Evolutionary conservation across 2,888 invertebrate species (phyloP).

Genomic region (Mylabris sibirica): DNA sequence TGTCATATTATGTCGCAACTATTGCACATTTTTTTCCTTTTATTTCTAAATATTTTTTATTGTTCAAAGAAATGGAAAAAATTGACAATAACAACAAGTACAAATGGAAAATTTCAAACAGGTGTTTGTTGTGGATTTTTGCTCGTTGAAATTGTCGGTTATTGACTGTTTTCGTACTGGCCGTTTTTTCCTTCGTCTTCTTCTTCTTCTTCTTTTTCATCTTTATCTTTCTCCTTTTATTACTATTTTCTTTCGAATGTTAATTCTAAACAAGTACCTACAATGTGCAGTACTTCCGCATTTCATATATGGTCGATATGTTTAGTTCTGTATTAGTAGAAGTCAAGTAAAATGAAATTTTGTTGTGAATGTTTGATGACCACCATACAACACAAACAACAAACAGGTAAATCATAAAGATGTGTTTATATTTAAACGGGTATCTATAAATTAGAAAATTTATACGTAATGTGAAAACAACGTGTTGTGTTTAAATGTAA

Average conservation of each 20-base stretch:
- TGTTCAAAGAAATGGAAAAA: too few species aligned
- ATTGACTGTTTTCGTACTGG: neutral
- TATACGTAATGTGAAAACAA: constrained; percentile 17
- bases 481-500: constrained; percentile 13
- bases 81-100: neutral
- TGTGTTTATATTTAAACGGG: neutral
- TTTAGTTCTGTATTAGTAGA: constrained; percentile 6
- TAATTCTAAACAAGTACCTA: constrained; percentile 10
- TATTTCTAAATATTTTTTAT: neutral
- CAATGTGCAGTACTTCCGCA: neutral
- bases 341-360: constrained; percentile 9
- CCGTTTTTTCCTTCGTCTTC: neutral
- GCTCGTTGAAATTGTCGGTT: neutral
- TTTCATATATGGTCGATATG: constrained; percentile 5
- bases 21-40: constrained; percentile 5
- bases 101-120: constrained; percentile 2
- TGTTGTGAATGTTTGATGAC: constrained; percentile 13
- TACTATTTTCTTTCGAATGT: neutral
- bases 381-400: neutral
- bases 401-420: neutral
- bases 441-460: constrained; percentile 5
- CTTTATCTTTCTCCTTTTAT: neutral
- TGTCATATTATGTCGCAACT: constrained; percentile 39
- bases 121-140: constrained; percentile 4
- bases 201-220: neutral